phyloP scores from a whole-genome alignment of 2,888 invertebrate species.

The Meandrusa payeni region DNA sequence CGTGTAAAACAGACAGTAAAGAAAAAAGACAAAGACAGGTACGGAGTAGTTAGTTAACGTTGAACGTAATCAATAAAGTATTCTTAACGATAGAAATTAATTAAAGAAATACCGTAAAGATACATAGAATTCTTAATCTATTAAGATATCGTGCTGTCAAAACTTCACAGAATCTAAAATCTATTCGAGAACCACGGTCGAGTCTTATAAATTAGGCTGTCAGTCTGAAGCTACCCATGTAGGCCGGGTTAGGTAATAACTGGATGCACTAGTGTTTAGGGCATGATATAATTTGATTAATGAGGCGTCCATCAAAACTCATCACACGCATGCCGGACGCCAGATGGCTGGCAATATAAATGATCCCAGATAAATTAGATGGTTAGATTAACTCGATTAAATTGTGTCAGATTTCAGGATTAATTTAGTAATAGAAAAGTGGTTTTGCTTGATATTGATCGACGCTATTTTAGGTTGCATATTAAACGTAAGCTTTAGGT shows the following conservation, averaged over 20 bases:
- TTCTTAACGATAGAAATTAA: too few relatives aligned
- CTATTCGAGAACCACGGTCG: neutral
- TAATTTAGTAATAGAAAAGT: slow-evolving; percentile 1
- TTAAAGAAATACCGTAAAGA: too few relatives aligned
- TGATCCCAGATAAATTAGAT: slow-evolving; percentile 9
- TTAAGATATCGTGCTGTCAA: neutral
- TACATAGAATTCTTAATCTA: too few relatives aligned
- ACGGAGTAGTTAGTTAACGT: too few relatives aligned
- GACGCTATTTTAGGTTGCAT: too few relatives aligned
- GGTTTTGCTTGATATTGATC: too few relatives aligned
- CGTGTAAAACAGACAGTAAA: too few relatives aligned
- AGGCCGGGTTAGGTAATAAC: slow-evolving; percentile 4
- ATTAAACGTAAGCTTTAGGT: too few relatives aligned
- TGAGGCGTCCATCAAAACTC: slow-evolving; percentile 9
- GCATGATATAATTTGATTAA: slow-evolving; percentile 19
- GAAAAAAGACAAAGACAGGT: too few relatives aligned
- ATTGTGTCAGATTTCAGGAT: neutral
- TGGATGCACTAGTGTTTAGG: slow-evolving; percentile 4
- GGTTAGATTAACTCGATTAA: neutral
- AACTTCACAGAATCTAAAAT: neutral
- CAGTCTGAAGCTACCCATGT: slow-evolving; percentile 4
- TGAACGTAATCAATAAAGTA: too few relatives aligned
- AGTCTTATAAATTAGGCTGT: slow-evolving; percentile 10
- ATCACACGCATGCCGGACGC: slow-evolving; percentile 20
- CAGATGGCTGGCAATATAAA: slow-evolving; percentile 12